Evolutionary conservation across 2,888 invertebrate species (phyloP), one percentile per base, ranked within the genome.

Genomic region (Lycocerus yunnanus): DNA sequence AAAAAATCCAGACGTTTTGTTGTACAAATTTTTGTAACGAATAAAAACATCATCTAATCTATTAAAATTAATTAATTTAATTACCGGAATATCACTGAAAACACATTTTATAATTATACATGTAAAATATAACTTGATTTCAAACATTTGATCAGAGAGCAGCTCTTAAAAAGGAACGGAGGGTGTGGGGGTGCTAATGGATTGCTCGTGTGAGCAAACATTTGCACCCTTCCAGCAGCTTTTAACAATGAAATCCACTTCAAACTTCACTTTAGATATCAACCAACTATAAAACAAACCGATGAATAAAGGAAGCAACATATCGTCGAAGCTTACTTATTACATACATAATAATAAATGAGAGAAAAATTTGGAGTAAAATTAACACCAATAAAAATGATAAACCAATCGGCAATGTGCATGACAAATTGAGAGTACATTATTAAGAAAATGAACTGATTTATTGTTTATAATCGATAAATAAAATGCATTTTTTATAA

Each of bases 151-250:
- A 24, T 27, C 67, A 67, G 16, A 67, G 27, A 69, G 21, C 60
- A 60, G 58, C 66, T 58, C 58, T 69, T 13, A 66, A 74, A 68
- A 68, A 43, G 63, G 70, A 58, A 58, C 66, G 61, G 20, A 68
- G 59, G 68, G 68, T 70, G 66, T 60, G 73, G 43, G 77, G 73
- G 72, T 75, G 77, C 78, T 78, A 78, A 78, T 78, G 78, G 78
- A 78, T 78, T 78, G 78, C 77, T 70, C 78, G 78, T 78, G 78
- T 78, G 78, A 78, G 78, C 76, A 78, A 78, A 78, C 78, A 76
- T 74, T 76, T 76, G 72, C 76, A 68, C 75, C 76, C 76, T 76
- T 73, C 71, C 73, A 73, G 68, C 73, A 67, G 76, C 73, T 73
- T 76, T 72, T 71, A 76, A 72, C 76, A 73, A 76, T 76, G 73